phyloP scores from a whole-genome alignment of 2,888 invertebrate genomes.

The Diarsia dahlii region DNA sequence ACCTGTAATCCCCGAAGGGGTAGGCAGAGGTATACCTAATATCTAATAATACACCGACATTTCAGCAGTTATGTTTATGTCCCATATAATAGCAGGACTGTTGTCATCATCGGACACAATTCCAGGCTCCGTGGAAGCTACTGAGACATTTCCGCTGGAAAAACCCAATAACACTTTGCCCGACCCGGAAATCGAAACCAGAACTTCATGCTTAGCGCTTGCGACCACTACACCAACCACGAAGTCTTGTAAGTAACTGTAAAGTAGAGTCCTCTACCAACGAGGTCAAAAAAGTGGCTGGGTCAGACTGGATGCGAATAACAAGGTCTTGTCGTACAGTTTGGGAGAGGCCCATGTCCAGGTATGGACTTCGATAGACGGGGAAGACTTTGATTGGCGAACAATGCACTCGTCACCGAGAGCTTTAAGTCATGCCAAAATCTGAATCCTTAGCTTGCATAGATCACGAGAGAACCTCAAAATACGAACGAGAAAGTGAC shows the following conservation, averaged over 20 bases:
- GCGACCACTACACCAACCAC: background rate
- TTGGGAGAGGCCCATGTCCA: background rate
- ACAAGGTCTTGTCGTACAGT: background rate
- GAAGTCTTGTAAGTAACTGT: too few relatives aligned
- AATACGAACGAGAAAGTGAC: background rate
- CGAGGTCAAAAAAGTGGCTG: background rate
- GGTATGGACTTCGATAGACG: background rate
- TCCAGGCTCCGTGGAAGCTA: background rate
- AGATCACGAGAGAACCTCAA: background rate
- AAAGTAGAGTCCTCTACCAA: too few relatives aligned
- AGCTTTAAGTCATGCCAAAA: background rate
- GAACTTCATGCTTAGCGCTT: too few relatives aligned
- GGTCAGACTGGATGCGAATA: background rate
- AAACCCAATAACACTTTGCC: too few relatives aligned
- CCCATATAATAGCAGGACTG: too few relatives aligned
- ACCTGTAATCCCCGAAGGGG: background rate
- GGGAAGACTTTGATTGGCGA: background rate
- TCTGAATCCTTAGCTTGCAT: background rate
- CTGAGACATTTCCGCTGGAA: background rate
- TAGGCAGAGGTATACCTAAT: too few relatives aligned
- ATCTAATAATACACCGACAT: too few relatives aligned
- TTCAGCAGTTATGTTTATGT: too few relatives aligned
- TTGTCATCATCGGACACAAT: too few relatives aligned
- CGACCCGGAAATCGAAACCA: background rate
- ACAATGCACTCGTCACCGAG: background rate